These are phyloP conservation scores for Corvus moneduloides DNA, from an alignment of 2,113 vertebrate species.

Conservation along the genomic window DNA sequence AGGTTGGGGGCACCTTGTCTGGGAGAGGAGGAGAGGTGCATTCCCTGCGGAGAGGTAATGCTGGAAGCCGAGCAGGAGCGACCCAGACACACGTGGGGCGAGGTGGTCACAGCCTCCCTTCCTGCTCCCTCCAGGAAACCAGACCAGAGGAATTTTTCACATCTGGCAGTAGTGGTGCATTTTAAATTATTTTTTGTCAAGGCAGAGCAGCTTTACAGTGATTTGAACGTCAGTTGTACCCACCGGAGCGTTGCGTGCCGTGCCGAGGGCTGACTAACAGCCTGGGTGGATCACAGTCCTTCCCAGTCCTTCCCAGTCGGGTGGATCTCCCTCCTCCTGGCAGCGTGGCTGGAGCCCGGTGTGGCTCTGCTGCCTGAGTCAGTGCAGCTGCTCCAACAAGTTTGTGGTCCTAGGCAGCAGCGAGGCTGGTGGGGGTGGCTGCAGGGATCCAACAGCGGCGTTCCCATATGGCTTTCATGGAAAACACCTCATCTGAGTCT, in stretches of 20 bases:
- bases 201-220: not conserved
- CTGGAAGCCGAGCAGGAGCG: not conserved
- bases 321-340: not conserved
- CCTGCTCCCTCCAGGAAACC: conserved; percentile 31
- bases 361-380: not conserved
- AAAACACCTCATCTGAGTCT: not conserved
- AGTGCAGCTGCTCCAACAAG: not conserved
- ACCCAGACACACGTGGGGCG: not conserved
- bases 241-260: not conserved
- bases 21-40: not conserved
- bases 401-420: not conserved
- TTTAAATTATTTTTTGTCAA: not conserved
- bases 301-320: not conserved
- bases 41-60: accelerated
- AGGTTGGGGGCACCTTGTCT: not conserved
- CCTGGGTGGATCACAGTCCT: not conserved
- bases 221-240: not conserved
- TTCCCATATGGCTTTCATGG: not conserved
- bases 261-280: not conserved
- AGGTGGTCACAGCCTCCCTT: not conserved
- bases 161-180: not conserved
- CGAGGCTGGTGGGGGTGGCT: not conserved
- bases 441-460: not conserved
- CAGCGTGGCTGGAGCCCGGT: accelerated
- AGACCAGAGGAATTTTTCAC: not conserved